Evolutionary conservation across 37 sponge, comb jelly and placozoan genomes (phyloP).

Genomic region (Ianthella basta): DNA sequence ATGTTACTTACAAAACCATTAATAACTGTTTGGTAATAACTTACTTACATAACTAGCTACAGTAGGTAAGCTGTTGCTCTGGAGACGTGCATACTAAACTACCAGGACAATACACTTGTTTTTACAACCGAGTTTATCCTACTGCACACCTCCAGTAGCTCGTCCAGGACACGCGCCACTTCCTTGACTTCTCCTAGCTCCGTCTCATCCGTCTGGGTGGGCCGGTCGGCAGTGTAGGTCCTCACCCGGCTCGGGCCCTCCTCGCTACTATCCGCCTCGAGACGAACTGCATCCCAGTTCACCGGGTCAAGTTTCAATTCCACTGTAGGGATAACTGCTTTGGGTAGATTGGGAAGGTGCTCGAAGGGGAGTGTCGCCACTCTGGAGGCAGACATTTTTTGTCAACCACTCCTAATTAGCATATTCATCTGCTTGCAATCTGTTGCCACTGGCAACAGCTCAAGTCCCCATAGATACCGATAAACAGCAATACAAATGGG

Average conservation of each 20-base stretch:
- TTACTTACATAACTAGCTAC: too few species aligned
- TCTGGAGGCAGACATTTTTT: slow-evolving; percentile 10
- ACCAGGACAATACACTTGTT: too few species aligned
- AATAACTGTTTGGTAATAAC: too few species aligned
- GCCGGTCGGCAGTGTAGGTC: slow-evolving; percentile 24
- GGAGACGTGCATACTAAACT: too few species aligned
- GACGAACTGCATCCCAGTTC: slow-evolving; percentile 11
- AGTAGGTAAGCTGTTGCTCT: too few species aligned
- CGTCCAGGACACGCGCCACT: slow-evolving; percentile 30
- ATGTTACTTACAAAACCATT: too few species aligned
- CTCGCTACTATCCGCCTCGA: slow-evolving; percentile 7
- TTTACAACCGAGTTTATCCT: neutral
- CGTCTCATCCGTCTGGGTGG: slow-evolving; percentile 56
- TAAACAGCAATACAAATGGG: slow-evolving; percentile 33
- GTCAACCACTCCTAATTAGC: neutral
- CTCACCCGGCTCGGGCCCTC: slow-evolving; percentile 36
- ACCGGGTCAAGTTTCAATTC: slow-evolving; percentile 44
- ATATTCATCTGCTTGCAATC: neutral
- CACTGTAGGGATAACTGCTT: slow-evolving; percentile 58
- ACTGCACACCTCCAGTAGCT: slow-evolving; percentile 37
- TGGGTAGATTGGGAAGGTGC: slow-evolving; percentile 71
- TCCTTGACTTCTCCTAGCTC: slow-evolving; percentile 60
- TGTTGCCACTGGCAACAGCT: slow-evolving; percentile 12
- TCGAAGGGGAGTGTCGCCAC: slow-evolving; percentile 55
- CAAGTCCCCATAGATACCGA: slow-evolving; percentile 3